These are phyloP conservation scores for Nixonia krombeini DNA, from an alignment of 1,140 invertebrate species.

Conservation along the genomic window DNA sequence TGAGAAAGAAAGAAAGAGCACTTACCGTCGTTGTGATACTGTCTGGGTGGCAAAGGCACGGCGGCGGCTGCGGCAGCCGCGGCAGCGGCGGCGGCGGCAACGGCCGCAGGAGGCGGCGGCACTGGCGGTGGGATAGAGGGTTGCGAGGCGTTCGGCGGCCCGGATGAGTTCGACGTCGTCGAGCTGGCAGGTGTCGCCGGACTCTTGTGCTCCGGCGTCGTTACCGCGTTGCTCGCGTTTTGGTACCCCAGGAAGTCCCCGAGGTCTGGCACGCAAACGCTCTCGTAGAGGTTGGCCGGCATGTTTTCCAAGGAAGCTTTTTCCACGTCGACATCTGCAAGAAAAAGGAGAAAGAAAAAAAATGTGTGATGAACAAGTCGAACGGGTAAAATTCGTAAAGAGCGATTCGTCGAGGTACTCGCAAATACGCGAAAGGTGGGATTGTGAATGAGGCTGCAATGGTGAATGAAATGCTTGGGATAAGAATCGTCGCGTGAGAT, in stretches of 20 bases:
- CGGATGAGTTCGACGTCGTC: constrained; percentile 60
- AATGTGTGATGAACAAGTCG: constrained; percentile 6
- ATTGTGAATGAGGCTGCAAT: too few species aligned
- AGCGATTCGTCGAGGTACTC: too few species aligned
- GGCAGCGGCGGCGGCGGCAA: constrained; percentile 38
- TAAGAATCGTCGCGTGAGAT: too few species aligned
- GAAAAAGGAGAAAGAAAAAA: constrained; percentile 48
- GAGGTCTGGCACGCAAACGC: constrained; percentile 84
- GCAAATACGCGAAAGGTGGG: too few species aligned
- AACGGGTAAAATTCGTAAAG: neutral
- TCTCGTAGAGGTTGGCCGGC: constrained; percentile 80
- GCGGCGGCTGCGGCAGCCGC: too few species aligned
- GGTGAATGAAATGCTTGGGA: too few species aligned
- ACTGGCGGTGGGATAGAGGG: constrained; percentile 29
- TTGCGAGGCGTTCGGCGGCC: constrained; percentile 37
- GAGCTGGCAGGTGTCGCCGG: constrained; percentile 65
- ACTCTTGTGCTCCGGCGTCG: constrained; percentile 65
- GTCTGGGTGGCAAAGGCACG: constrained; percentile 54
- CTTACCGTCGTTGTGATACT: constrained; percentile 68
- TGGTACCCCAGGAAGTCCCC: constrained; percentile 78
- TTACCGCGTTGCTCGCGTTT: constrained; percentile 61
- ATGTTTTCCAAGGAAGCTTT: constrained; percentile 77
- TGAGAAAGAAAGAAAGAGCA: too few species aligned
- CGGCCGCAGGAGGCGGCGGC: constrained; percentile 32
- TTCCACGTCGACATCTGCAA: constrained; percentile 79